Conservation (phyloP, 2,113 vertebrate genomes). For the Chiloscyllium plagiosum region DNA sequence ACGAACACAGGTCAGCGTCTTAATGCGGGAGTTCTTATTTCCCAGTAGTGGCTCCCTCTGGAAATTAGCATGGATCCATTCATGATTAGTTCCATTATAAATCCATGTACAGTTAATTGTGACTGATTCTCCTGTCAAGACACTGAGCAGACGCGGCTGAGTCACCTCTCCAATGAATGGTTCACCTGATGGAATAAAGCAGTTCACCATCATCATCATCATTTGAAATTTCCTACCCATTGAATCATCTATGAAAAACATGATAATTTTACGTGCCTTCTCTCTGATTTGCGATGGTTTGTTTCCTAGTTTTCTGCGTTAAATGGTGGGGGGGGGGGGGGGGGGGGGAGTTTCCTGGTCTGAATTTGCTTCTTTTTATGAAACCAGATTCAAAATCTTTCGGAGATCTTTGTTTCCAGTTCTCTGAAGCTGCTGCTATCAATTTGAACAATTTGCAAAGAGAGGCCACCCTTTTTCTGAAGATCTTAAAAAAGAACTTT, state of each 20-base stretch:
- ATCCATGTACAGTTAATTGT: not conserved
- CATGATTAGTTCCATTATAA: not conserved
- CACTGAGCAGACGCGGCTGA: not conserved
- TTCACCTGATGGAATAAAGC: not conserved
- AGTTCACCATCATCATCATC: not conserved
- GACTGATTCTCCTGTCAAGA: not conserved
- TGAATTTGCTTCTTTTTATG: not conserved
- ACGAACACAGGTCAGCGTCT: not conserved
- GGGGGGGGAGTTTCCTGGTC: no score
- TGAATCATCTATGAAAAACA: not conserved
- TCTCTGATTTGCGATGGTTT: not conserved
- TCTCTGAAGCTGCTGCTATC: not conserved
- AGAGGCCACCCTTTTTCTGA: not conserved
- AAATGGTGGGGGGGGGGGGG: no score
- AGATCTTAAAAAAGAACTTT: not conserved
- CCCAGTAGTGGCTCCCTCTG: no score
- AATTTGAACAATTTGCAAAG: not conserved
- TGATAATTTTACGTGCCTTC: not conserved
- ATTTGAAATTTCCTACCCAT: not conserved
- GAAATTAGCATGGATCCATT: not conserved
- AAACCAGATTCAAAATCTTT: not conserved
- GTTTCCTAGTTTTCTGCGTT: not conserved
- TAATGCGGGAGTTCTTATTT: rapidly evolving
- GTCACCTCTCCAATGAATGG: not conserved
- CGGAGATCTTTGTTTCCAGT: not conserved